Conservation (phyloP, 2,888 invertebrate species). For the Agrotis exclamationis region DNA sequence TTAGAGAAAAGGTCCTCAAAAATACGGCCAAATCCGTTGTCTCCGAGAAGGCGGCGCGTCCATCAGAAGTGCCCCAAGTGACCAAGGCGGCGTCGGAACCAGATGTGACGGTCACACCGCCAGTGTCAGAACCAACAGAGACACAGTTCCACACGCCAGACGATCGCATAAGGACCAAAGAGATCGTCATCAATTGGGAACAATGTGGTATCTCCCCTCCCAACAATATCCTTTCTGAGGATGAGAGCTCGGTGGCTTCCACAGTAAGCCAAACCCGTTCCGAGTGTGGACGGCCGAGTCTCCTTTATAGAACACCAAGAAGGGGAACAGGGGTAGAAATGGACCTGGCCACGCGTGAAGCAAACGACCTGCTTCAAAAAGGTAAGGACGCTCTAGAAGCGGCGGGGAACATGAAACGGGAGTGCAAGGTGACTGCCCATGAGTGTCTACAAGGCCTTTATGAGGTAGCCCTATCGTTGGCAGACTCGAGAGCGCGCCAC, state of each 20-base stretch:
- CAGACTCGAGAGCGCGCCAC: not conserved
- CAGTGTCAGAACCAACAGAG: not conserved
- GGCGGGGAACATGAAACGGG: not conserved
- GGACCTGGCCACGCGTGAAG: not conserved
- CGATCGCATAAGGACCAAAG: not conserved
- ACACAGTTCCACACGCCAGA: not conserved
- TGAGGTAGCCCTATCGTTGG: not conserved
- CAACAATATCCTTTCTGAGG: not conserved
- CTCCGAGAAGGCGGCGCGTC: not conserved
- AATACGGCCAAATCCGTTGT: not conserved
- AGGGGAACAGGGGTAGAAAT: conserved; percentile 2
- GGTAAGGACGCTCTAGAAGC: not conserved
- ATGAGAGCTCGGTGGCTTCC: not conserved
- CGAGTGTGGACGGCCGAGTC: not conserved
- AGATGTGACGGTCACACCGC: not conserved
- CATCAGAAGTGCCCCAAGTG: not conserved
- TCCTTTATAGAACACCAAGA: not conserved
- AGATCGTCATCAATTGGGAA: not conserved
- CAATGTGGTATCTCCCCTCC: not conserved
- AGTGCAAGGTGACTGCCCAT: not conserved
- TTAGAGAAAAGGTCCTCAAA: not conserved
- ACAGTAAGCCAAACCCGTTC: not conserved
- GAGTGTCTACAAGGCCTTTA: conserved; percentile 7
- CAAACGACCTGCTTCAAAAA: not conserved
- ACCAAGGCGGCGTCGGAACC: not conserved